phyloP scores from a whole-genome alignment of 2,113 vertebrate species.

The Stomatorhinus ivindoensis region DNA sequence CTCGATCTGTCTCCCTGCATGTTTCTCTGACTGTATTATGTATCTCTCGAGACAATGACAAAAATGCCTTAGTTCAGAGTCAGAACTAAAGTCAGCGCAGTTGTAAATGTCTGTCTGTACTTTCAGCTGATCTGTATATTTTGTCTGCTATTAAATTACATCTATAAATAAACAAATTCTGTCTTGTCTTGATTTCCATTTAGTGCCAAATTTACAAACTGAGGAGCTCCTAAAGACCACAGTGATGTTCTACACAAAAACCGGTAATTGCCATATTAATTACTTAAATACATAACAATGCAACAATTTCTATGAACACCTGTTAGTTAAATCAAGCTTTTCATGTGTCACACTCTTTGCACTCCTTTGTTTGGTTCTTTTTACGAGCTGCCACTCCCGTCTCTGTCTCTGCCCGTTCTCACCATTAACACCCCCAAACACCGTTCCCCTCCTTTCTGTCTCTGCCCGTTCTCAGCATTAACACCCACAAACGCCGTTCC shows the following conservation, averaged over 20 bases:
- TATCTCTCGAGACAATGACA: slow-evolving; percentile 49
- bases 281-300: not conserved
- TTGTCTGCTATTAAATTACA: slow-evolving; percentile 62
- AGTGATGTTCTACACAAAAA: not conserved
- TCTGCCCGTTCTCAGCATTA: not conserved
- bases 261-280: not conserved
- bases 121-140: slow-evolving; percentile 67
- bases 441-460: not conserved
- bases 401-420: no score
- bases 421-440: not conserved
- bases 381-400: not conserved
- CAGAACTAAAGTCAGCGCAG: slow-evolving; percentile 47
- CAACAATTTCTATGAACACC: not conserved
- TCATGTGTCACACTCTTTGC: not conserved
- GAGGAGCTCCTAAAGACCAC: not conserved
- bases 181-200: not conserved
- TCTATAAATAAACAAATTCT: slow-evolving; percentile 51
- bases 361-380: not conserved
- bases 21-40: slow-evolving; percentile 44
- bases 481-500: not conserved
- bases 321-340: not conserved
- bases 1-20: slow-evolving; percentile 59
- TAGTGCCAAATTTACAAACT: not conserved
- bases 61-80: slow-evolving; percentile 47
- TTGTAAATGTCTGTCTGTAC: slow-evolving; percentile 40